Base-by-base conservation (phyloP, 2,888 invertebrate genomes). In the Mythimna vitellina region DNA sequence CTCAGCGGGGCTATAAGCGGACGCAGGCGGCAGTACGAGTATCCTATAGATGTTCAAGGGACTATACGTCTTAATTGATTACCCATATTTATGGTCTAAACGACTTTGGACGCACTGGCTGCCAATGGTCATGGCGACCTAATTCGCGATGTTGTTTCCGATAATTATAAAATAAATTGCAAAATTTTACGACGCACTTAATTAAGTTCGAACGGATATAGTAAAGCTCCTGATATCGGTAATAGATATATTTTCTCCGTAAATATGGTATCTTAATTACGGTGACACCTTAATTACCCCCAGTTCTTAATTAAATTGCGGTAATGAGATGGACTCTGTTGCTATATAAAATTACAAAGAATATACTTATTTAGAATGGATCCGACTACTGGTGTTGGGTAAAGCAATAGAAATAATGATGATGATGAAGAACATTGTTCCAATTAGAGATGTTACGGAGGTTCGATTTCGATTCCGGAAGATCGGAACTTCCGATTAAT, bases 121-220 rank as follows among this genome's bases (percentile, higher is more conserved):
- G 22, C 29, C 46, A 42, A 72, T 72, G 42, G 72, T 7, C n/a
- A 42, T 8, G 10, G 65, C 42, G 42, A 58, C 57, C 49, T 32
- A 38, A 65, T 51, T 64, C 9, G 1, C 51, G 51, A 35, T n/a
- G 20, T 1, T 29, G 64, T 63, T 63, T 14, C 35, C 29, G 22
- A 70, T 72, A 65, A n/a, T 65, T 64, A 51, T 22, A 38, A 71
- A 62, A 70, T 49, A 63, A 66, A 53, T 38, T 56, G 49, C 12
- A 22, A 49, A 38, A 42, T 58, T 57, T 58, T 65, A 72, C 42
- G 57, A 58, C n/a, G 17, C 25, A 35, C 29, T 53, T 17, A 42
- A 72, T 51, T 51, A 32, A 49, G 20, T 25, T 12, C n/a, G 20
- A 38, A n/a, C 14, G 25, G 12, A 35, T 49, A 42, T 22, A 46